Base-by-base conservation (phyloP, 1,140 invertebrate species). In the Drosophila fuyamai region DNA sequence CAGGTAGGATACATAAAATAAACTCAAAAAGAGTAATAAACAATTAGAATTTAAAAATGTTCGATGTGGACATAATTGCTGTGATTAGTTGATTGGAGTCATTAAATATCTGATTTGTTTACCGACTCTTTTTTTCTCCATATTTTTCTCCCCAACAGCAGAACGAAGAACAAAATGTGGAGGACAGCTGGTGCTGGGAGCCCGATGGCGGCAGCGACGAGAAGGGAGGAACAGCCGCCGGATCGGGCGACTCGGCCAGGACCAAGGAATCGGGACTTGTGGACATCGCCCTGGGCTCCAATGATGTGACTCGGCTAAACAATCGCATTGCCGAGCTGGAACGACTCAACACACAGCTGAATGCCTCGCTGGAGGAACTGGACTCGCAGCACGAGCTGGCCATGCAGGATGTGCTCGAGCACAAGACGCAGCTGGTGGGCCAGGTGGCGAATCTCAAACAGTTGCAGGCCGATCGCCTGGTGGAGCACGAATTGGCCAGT, bases 361-460 rank as follows among this genome's bases (percentile, higher is more conserved):
- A 93, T 5, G 78, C 70, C 6, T 95, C 94, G 67, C 93, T 97
- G 32, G 95, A 96, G 66, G 95, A 96, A 85, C 92, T 97, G 72
- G 96, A 97, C 83, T 93, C 88, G 44, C 96, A 97, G 88, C 95
- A 97, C 83, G 94, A 95, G 70, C 90, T 94, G 70, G 95, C 95
- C 0, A 95, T 96, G 92, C 95, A 95, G 54, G 94, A 94, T 82
- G 76, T 96, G 13, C 81, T 96, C 14, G 83, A 93, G 0, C 79
- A 95, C n/a, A 96, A 95, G 90, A 93, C 93, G 14, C 94, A 95
- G 60, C 79, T 95, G n/a, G 93, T 94, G 53, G 93, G 93, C n/a
- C 95, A 95, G 53, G 67, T 91, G 29, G 58, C 29, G 4, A 67
- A 51, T 29, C 68, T 88, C 6, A 84, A 80, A 51, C 55, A 81